Conservation (phyloP, 2,797 vertebrate genomes). For the Numenius phaeopus region DNA sequence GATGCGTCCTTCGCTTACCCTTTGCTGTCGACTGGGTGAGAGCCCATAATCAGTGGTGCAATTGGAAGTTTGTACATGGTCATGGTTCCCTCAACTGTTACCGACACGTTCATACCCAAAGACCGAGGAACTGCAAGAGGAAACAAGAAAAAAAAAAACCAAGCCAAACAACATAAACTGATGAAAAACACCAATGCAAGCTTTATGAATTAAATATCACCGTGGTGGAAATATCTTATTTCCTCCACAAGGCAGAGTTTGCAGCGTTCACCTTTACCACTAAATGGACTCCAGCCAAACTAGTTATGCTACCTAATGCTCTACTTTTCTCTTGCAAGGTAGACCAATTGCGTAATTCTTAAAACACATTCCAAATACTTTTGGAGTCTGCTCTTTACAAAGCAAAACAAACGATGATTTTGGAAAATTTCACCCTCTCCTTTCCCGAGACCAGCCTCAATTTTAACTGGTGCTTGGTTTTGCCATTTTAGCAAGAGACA, state of each 20-base stretch:
- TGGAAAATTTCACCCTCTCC: not conserved
- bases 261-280: not conserved
- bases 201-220: not conserved
- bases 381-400: not conserved
- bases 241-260: not conserved
- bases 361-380: not conserved
- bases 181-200: not conserved
- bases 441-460: not conserved
- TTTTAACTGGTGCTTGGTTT: not conserved
- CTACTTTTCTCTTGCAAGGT: not conserved
- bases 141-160: not conserved
- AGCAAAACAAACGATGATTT: not conserved
- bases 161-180: not conserved
- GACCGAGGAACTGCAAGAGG: conserved; percentile 86
- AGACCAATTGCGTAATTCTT: not conserved
- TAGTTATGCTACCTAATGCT: not conserved
- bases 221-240: not conserved
- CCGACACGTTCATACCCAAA: conserved; percentile 92
- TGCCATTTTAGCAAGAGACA: not conserved
- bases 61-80: conserved; percentile 95
- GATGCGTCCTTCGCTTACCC: conserved; percentile 81
- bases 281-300: not conserved
- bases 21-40: conserved; percentile 97
- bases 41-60: conserved; percentile 95
- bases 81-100: conserved; percentile 94